These are phyloP conservation scores for Silurus aristotelis DNA, from an alignment of 2,797 vertebrate genomes.

Conservation along the genomic window DNA sequence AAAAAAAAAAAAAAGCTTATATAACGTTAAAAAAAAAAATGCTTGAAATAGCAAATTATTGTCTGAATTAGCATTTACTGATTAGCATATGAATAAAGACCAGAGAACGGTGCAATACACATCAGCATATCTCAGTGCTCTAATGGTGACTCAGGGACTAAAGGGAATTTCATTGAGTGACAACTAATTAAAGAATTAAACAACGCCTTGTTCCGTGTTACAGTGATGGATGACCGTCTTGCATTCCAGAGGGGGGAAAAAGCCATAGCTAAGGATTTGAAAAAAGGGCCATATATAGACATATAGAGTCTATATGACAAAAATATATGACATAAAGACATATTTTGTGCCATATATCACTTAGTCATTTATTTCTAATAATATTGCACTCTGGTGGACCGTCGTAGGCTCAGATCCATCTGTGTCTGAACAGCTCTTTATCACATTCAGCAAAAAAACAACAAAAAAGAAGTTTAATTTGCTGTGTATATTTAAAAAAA, in stretches of 20 bases:
- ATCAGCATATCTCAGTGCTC: background rate
- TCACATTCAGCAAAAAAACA: too few relatives aligned
- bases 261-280: background rate
- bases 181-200: constrained; percentile 10
- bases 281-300: background rate
- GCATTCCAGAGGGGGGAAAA: background rate
- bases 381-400: too few relatives aligned
- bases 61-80: constrained; percentile 8
- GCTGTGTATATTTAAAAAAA: background rate
- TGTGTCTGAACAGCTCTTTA: too few relatives aligned
- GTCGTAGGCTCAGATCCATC: too few relatives aligned
- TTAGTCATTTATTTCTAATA: background rate
- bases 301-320: background rate
- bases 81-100: constrained; percentile 1
- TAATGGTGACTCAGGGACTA: background rate
- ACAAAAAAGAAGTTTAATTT: background rate
- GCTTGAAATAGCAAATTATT: background rate
- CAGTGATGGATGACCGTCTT: background rate
- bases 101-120: background rate
- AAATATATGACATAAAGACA: background rate
- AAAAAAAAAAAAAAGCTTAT: background rate
- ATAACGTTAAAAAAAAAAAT: background rate
- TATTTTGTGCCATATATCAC: background rate
- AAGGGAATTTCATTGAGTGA: constrained; percentile 8
- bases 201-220: background rate